Conservation (phyloP, 64 coral and sea anemone species). For the Montipora capricornis region DNA sequence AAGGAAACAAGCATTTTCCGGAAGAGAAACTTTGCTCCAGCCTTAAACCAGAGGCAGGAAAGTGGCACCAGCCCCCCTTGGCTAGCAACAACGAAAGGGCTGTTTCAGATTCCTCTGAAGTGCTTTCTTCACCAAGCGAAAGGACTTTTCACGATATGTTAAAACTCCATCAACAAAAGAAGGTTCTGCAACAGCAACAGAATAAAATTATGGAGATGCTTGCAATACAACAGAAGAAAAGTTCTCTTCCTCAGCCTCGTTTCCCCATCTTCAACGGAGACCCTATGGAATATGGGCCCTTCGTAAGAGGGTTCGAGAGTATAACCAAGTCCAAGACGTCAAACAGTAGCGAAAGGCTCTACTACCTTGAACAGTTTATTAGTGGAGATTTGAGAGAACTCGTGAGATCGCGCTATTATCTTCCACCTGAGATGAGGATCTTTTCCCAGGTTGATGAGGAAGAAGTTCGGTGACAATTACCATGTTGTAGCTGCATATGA, state of each 20-base stretch:
- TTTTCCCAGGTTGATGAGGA: background rate
- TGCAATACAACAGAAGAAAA: background rate
- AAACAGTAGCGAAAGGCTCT: too few relatives aligned
- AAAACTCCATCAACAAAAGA: background rate
- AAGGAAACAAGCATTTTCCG: too few relatives aligned
- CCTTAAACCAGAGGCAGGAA: too few relatives aligned
- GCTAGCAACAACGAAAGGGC: too few relatives aligned
- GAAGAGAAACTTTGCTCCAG: too few relatives aligned
- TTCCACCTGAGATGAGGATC: constrained; percentile 2
- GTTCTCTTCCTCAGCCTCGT: background rate
- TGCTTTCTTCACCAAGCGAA: too few relatives aligned
- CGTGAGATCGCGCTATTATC: background rate
- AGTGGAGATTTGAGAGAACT: constrained; percentile 22
- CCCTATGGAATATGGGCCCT: constrained; percentile 12
- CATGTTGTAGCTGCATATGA: too few relatives aligned
- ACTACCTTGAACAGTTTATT: constrained; percentile 37
- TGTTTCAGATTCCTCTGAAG: background rate
- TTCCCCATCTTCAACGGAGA: constrained; percentile 8
- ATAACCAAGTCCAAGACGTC: background rate
- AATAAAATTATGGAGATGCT: constrained; percentile 31
- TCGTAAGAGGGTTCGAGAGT: constrained; percentile 41
- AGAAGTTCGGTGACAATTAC: constrained; percentile 24
- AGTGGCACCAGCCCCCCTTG: too few relatives aligned
- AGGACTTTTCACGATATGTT: too few relatives aligned
- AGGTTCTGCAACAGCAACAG: constrained; percentile 4